Conservation (phyloP, 2,797 vertebrate genomes). For the Margarornis squamiger region DNA sequence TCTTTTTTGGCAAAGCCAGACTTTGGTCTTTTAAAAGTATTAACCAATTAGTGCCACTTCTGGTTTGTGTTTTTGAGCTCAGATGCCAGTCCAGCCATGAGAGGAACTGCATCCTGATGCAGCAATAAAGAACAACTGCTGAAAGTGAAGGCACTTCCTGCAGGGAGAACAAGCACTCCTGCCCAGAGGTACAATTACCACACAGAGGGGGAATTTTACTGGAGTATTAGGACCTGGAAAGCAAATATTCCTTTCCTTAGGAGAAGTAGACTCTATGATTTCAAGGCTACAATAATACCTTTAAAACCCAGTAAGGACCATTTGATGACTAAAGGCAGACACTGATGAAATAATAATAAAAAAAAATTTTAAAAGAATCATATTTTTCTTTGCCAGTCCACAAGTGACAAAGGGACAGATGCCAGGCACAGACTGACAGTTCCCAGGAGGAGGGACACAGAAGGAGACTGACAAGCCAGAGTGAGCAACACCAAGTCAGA, state of each 20-base stretch:
- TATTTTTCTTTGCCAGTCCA: not conserved
- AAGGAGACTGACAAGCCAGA: not conserved
- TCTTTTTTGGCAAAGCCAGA: not conserved
- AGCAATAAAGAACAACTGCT: not conserved
- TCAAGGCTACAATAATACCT: not conserved
- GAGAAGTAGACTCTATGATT: not conserved
- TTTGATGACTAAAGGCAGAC: not conserved
- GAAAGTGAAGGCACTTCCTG: accelerated
- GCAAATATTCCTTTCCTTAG: not conserved
- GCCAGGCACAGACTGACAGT: not conserved
- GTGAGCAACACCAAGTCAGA: not conserved
- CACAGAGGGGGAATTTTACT: not conserved
- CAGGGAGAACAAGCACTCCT: not conserved
- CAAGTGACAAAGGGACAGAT: not conserved
- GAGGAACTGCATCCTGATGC: not conserved
- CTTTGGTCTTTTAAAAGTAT: not conserved
- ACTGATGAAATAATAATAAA: not conserved
- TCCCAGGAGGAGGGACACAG: not conserved
- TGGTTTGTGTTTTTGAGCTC: not conserved
- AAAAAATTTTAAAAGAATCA: too few relatives aligned
- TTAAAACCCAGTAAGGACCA: not conserved
- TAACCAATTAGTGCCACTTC: not conserved
- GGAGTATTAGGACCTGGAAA: not conserved
- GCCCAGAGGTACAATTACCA: not conserved
- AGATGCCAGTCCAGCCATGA: not conserved